These are phyloP conservation scores for Amphipoea oculea DNA, from an alignment of 2,888 invertebrate genomes.

Conservation along the genomic window DNA sequence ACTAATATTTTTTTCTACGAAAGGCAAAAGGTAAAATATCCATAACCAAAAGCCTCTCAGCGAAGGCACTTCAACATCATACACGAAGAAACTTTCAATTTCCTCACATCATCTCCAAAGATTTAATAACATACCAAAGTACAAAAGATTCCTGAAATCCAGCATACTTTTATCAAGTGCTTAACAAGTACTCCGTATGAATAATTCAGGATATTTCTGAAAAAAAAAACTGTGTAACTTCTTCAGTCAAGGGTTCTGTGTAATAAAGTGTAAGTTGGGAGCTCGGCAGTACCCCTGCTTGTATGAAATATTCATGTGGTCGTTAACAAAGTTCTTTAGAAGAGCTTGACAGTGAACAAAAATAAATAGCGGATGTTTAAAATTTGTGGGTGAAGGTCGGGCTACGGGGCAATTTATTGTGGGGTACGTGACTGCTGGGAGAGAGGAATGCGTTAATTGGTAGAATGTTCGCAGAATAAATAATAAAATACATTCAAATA, in stretches of 20 bases:
- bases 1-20: background rate
- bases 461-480: background rate
- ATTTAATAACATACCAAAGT: conserved; percentile 65
- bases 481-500: background rate
- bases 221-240: conserved; percentile 70
- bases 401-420: conserved; percentile 28
- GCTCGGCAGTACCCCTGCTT: conserved; percentile 59
- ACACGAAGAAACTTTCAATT: conserved; percentile 48
- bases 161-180: conserved; percentile 66
- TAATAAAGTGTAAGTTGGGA: conserved; percentile 68
- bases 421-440: background rate
- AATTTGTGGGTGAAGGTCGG: conserved; percentile 52
- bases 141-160: conserved; percentile 62
- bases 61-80: conserved; percentile 13
- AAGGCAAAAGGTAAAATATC: conserved; percentile 4
- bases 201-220: conserved; percentile 71
- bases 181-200: conserved; percentile 68
- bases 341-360: conserved; percentile 65
- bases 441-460: conserved; percentile 37
- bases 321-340: conserved; percentile 70
- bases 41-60: conserved; percentile 26
- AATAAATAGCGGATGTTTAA: conserved; percentile 67
- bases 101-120: conserved; percentile 53
- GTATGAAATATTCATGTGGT: conserved; percentile 74
- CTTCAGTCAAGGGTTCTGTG: conserved; percentile 72